These are phyloP conservation scores for Ctenopoma multispine DNA, from an alignment of 2,797 vertebrate genomes.

Conservation along the genomic window DNA sequence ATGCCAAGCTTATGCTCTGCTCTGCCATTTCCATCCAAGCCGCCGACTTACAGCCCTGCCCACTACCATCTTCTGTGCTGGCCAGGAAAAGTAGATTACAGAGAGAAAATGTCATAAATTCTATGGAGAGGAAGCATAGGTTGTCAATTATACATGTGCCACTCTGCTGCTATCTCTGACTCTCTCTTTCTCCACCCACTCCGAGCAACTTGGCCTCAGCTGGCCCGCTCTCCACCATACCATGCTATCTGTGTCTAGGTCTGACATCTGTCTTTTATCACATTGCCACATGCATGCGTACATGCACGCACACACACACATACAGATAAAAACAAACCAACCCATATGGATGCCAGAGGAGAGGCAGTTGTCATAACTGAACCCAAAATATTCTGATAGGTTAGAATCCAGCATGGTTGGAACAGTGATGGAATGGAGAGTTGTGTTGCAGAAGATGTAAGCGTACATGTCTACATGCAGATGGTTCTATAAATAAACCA, in stretches of 20 bases:
- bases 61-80: constrained; percentile 50
- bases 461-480: constrained; percentile 52
- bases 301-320: constrained; percentile 2
- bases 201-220: constrained; percentile 47
- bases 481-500: constrained; percentile 74
- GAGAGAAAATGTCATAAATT: constrained; percentile 74
- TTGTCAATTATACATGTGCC: constrained; percentile 81
- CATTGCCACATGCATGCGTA: constrained; percentile 24
- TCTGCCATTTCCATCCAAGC: constrained; percentile 67
- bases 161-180: constrained; percentile 61
- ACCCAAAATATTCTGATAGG: constrained; percentile 66
- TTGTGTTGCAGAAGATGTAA: constrained; percentile 37
- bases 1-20: constrained; percentile 59
- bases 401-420: constrained; percentile 44
- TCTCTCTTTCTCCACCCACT: constrained; percentile 63
- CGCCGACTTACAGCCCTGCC: constrained; percentile 43
- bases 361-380: constrained; percentile 51
- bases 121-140: constrained; percentile 69
- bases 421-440: constrained; percentile 20
- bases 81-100: constrained; percentile 73
- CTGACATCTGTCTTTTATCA: constrained; percentile 72
- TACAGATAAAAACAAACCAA: constrained; percentile 3
- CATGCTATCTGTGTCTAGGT: constrained; percentile 53
- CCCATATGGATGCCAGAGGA: constrained; percentile 46
- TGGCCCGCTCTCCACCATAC: constrained; percentile 29